These are phyloP conservation scores for Epistrophe eligans DNA, from an alignment of 2,888 invertebrate species.

Conservation along the genomic window DNA sequence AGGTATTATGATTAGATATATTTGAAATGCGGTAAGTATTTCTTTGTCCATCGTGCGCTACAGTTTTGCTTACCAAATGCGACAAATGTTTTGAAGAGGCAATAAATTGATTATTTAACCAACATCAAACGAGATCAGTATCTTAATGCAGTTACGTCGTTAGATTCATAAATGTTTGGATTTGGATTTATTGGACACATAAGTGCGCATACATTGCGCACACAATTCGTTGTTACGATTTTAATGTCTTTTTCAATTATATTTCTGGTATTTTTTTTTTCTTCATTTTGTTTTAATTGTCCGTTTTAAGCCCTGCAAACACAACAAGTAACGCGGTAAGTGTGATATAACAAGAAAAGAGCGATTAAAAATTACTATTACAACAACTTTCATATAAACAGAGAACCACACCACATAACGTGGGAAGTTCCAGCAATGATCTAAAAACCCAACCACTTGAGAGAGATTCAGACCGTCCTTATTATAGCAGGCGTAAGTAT, in stretches of 20 bases:
- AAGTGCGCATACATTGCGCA: slow-evolving; percentile 1
- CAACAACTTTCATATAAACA: neutral
- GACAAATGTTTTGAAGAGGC: slow-evolving; percentile 34
- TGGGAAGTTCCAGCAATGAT: slow-evolving; percentile 27
- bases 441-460: neutral
- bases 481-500: neutral
- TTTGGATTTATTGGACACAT: slow-evolving; percentile 20
- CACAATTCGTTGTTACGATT: neutral
- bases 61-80: slow-evolving; percentile 13
- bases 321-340: neutral
- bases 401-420: neutral
- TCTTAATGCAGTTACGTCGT: slow-evolving; percentile 22
- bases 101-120: slow-evolving; percentile 46
- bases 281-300: slow-evolving; percentile 21
- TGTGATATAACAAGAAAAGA: slow-evolving; percentile 22
- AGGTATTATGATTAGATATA: slow-evolving; percentile 17
- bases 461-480: neutral
- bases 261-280: slow-evolving; percentile 13
- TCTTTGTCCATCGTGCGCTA: neutral
- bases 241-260: slow-evolving; percentile 26
- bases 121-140: slow-evolving; percentile 18
- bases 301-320: neutral
- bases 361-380: slow-evolving; percentile 25
- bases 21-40: slow-evolving; percentile 11
- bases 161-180: slow-evolving; percentile 31